Base-by-base conservation (phyloP, 2,113 vertebrate genomes). In the Ornithorhynchus anatinus region DNA sequence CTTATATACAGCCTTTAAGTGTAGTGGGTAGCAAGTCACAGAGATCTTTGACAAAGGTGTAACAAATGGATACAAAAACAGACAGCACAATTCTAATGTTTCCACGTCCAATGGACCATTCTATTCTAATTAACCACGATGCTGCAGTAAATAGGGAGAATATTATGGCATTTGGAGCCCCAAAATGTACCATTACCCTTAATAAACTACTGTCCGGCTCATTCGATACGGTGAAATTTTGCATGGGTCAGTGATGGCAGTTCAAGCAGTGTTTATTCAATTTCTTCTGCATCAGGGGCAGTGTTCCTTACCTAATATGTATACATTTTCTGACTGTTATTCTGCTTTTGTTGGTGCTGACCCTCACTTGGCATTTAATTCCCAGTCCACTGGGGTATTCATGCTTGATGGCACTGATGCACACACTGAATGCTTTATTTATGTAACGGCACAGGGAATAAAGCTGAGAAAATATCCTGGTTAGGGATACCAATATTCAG, bases 321-420 rank as follows among this genome's bases (percentile, higher is more conserved):
- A 93, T 92, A 91, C 85, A 94, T 95, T 93, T 92, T 90, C 88
- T 83, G 91, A 94, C 88, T 84, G 91, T 94, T 94, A 95, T 92
- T 93, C 91, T 90, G 87, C 85, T 58, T 86, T 92, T 92, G 93
- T 91, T 93, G 92, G 85, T 74, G 86, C 89, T 95, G 94, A 95
- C 92, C 93, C 93, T 91, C 86, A 92, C 89, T 92, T 94, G 91
- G 89, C 92, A 95, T 93, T 95, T 94, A 93, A 94, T 93, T 94
- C 92, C 90, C 91, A 78, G 92, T 86, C 92, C 90, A 92, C 90
- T 77, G 32, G 85, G 87, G 88, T 88, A 95, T 94, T 93, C 92
- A 93, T 89, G 92, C 89, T 90, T 86, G 88, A 91, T 85, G 86
- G 91, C 91, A 92, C 79, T 86, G 85, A 88, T 92, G 90, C 86